phyloP scores from a whole-genome alignment of 1,140 invertebrate species.

The Dendrolimus kikuchii region DNA sequence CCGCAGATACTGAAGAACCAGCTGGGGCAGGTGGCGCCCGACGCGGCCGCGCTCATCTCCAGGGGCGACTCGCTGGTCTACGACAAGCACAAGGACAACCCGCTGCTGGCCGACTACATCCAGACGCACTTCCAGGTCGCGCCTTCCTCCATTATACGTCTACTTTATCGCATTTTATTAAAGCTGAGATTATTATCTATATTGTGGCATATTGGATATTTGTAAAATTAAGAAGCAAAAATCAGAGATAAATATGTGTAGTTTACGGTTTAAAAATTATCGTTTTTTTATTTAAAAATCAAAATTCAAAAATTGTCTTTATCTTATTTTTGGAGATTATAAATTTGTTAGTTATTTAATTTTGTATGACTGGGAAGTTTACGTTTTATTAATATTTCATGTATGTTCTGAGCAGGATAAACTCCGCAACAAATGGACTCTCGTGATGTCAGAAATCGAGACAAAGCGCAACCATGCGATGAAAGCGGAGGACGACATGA shows the following conservation, averaged over 20 bases:
- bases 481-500: conserved; percentile 73
- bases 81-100: conserved; percentile 68
- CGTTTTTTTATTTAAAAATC: too few relatives aligned
- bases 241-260: too few relatives aligned
- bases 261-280: too few relatives aligned
- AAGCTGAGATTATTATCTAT: too few relatives aligned
- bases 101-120: conserved; percentile 72
- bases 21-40: conserved; percentile 79
- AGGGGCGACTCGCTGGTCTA: conserved; percentile 83
- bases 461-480: conserved; percentile 71
- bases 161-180: background rate
- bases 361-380: too few relatives aligned
- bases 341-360: too few relatives aligned
- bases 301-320: too few relatives aligned
- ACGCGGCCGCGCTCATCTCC: conserved; percentile 85
- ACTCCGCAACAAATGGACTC: conserved; percentile 77
- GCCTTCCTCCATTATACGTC: background rate
- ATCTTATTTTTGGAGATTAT: too few relatives aligned
- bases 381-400: background rate
- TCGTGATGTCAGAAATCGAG: conserved; percentile 79
- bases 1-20: conserved; percentile 76
- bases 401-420: conserved; percentile 45
- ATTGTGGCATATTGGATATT: too few relatives aligned
- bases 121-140: conserved; percentile 72
- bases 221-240: too few relatives aligned